Base-by-base conservation (phyloP, 2,113 vertebrate species). In the Motacilla tschutschensis region DNA sequence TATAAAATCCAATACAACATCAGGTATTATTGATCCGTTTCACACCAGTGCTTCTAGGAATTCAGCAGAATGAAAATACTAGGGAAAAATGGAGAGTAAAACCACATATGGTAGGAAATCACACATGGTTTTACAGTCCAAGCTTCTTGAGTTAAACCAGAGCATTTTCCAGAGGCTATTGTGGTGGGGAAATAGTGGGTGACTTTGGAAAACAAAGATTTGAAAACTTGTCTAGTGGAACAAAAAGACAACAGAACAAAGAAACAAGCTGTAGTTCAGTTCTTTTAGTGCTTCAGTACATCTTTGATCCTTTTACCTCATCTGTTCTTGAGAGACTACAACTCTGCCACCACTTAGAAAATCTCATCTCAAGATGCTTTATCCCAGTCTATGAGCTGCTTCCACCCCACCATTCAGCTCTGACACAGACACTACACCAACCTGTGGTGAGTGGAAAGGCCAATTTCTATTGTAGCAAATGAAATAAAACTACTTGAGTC, bases 291-390 rank as follows among this genome's bases (percentile, higher is more conserved):
- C n/a, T 72, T 79, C 44, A 35, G 21, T 40, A 73, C 14, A 31
- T 26, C 17, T 69, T 10, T 47, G 17, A 65, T 14, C 31, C 35
- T 24, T 69, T 73, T 35, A 66, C 19, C 6, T 48, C 43, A 38
- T 14, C 29, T 59, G 16, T 25, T 88, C 31, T 63, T 46, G 24
- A 46, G 10, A 54, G 25, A 46, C 33, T 7, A 41, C 7, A 17
- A 59, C 25, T 65, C 36, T 60, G 41, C 35, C 1, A 3, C 44
- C 43, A 48, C 35, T n/a, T 26, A 20, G 3, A 28, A 77, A 36
- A 35, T 15, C 18, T 26, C 6, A 70, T 19, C 29, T 53, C 55
- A 14, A 0, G 3, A 13, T 6, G 1, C 2, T 4, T 48, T 24
- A 78, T 13, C 13, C 18, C 33, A 41, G 13, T 31, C 19, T 14